Base-by-base conservation (phyloP, 2,888 invertebrate species). In the Drosophila setosimentum region DNA sequence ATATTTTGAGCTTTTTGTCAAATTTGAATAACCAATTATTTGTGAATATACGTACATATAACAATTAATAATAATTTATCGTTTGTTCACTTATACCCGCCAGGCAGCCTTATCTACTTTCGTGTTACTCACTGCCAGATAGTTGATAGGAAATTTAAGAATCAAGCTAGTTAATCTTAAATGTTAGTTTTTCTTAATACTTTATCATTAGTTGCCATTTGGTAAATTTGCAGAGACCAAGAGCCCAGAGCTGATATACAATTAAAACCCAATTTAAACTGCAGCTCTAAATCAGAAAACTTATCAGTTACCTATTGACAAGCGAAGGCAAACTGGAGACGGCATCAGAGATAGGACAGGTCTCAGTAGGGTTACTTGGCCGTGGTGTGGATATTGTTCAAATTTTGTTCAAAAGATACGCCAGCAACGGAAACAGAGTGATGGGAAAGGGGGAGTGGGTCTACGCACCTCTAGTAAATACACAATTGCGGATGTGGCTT, bases 261-360 rank as follows among this genome's bases (percentile, higher is more conserved):
- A 84, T 84, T 84, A 84, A 84, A 88, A 80, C 69, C 68, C 69
- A 83, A 84, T 88, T 85, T 73, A 68, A 85, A 69, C 83, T 80
- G 74, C 57, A 68, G 64, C 78, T 83, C 66, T 50, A 83, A 88
- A 83, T 82, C 89, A 80, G 68, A 78, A 80, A 86, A 83, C 71
- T 83, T 86, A 83, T 83, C 89, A 68, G 75, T 76, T 83, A 75
- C 83, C 86, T 72, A 68, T 68, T 59, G 69, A 62, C 74, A 68
- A 59, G 49, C 58, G 60, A 35, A 30, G 40, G 32, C 54, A 45
- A 35, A 42, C 27, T 40, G 21, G 29, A 64, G 58, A 45, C 29
- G 54, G 45, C 11, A 53, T 45, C 64, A 63, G 62, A 53, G 64
- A 64, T 62, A 50, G 57, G 49, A 30, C 37, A 10, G 35, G 42